phyloP scores from a whole-genome alignment of 1,140 invertebrate species.

The Lutraria rhynchaena region DNA sequence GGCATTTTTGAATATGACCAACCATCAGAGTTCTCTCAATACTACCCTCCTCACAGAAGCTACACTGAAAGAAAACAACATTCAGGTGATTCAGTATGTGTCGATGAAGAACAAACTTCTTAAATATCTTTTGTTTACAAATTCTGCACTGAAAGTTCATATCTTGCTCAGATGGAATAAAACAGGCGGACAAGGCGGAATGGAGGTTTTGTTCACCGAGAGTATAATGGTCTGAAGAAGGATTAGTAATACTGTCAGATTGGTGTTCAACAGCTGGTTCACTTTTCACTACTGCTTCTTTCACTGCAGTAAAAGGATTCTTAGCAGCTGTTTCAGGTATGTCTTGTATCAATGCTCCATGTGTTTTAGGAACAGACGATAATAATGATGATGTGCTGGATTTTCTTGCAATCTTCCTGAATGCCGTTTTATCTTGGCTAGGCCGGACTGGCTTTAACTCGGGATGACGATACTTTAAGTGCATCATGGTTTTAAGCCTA shows the following conservation, averaged over 20 bases:
- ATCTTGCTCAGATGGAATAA: constrained; percentile 33
- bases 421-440: neutral
- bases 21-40: constrained; percentile 46
- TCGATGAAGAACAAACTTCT: constrained; percentile 57
- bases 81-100: constrained; percentile 55
- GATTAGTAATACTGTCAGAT: neutral
- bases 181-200: constrained; percentile 32
- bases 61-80: constrained; percentile 54
- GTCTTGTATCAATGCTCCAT: constrained; percentile 25
- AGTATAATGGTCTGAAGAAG: constrained; percentile 22
- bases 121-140: constrained; percentile 51
- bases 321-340: neutral
- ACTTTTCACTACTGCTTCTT: constrained; percentile 10
- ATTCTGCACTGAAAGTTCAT: constrained; percentile 45
- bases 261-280: neutral
- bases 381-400: constrained; percentile 9
- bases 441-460: constrained; percentile 41
- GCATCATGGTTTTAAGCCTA: constrained; percentile 40
- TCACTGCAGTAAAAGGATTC: constrained; percentile 49
- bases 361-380: neutral
- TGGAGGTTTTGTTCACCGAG: constrained; percentile 51
- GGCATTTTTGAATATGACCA: constrained; percentile 54
- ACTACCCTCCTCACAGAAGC: constrained; percentile 48
- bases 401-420: constrained; percentile 49
- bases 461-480: constrained; percentile 53